Percentiles rank a stretch among this genome's conserved stretches.
Conservation (phyloP, 2,797 vertebrate species). For the Sebastes iracundus region DNA sequence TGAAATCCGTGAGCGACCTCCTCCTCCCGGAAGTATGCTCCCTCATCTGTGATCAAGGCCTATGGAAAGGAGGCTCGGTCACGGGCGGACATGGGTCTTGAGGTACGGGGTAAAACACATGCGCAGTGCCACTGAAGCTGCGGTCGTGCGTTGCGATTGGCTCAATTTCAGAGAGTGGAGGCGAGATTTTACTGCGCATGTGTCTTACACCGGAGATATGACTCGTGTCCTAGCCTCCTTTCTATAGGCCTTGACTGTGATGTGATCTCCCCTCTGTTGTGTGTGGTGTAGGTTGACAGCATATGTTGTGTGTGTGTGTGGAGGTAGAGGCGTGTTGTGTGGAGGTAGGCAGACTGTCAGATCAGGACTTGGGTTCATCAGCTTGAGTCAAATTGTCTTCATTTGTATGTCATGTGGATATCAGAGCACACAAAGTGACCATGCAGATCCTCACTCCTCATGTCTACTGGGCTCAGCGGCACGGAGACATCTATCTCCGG, state of each 20-base stretch:
- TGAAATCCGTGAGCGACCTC: conserved; percentile 12
- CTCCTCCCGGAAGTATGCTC: conserved; percentile 41
- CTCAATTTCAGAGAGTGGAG: no score
- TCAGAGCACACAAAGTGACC: background rate
- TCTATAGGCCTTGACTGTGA: no score
- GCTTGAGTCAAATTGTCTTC: background rate
- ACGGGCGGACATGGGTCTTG: no score
- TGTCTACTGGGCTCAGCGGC: conserved; percentile 97
- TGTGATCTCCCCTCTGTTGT: background rate
- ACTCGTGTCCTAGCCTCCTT: no score
- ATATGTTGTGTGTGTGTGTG: background rate
- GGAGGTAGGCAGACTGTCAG: background rate
- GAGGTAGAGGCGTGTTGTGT: background rate
- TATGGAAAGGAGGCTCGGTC: no score
- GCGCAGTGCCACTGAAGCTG: no score
- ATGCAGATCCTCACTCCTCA: conserved; percentile 90
- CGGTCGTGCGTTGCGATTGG: no score
- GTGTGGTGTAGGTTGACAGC: background rate
- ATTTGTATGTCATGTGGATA: background rate
- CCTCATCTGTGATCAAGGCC: background rate
- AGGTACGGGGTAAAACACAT: no score
- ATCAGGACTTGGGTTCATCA: background rate
- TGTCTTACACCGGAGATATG: no score
- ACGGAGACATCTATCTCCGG: conserved; percentile 89
- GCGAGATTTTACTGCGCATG: no score